Evolutionary conservation across 2,797 vertebrate species (phyloP), one percentile per base, ranked within the genome.

Genomic region (Tapera naevia): DNA sequence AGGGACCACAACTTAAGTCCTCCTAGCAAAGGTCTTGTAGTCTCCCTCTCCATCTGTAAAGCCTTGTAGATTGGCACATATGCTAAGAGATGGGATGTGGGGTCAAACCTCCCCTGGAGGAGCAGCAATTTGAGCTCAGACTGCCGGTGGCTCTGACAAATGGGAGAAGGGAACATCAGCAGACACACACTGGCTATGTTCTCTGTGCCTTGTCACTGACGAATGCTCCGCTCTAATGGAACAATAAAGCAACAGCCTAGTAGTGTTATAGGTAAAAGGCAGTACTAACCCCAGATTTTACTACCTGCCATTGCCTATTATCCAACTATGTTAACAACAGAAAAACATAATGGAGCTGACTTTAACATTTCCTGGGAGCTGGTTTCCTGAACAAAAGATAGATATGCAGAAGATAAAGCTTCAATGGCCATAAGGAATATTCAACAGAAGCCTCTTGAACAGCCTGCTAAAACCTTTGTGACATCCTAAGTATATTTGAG

Each of bases 171-270:
- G n/a, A 69, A 39, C 0, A 0, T 15, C 13, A 90, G 62, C 35
- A 80, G 43, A 69, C 4, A 3, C 25, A 10, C 8, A 39, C 5
- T 14, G 45, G n/a, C 12, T 19, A 48, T 46, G 24, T 18, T 33
- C n/a, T 78, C 4, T 0, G 0, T 86, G 17, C 23, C 15, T 3
- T 11, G 19, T 58, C 17, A 61, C 23, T 75, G 50, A 39, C 14
- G 61, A 46, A 17, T 13, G 5, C 10, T 75, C 57, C 28, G 71
- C 37, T 58, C 30, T 43, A 56, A 41, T 19, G 43, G 19, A 16
- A 24, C 17, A 48, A 16, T 39, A 46, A 80, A 80, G 56, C 48
- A 48, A 35, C 8, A 48, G 24, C 45, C 7, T 4, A 41, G 30
- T 25, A 17, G 11, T 25, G 13, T 56, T 72, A 5, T 2, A 45